Evolutionary conservation across 2,888 invertebrate species (phyloP).

Genomic region (Crepidodera aurea): DNA sequence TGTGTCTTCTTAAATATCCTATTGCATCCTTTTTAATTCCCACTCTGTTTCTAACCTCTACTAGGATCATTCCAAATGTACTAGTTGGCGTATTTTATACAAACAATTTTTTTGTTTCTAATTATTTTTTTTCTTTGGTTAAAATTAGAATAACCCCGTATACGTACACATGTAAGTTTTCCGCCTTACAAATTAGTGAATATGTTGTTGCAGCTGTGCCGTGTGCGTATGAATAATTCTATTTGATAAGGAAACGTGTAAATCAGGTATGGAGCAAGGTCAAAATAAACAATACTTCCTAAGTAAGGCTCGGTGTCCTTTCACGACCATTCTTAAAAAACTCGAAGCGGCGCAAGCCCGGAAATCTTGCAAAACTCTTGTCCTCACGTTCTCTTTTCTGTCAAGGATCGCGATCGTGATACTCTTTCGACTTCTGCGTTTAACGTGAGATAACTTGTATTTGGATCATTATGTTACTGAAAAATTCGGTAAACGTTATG

Average conservation of each 20-base stretch:
- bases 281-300: conserved; percentile 53
- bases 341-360: conserved; percentile 52
- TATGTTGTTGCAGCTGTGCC: neutral
- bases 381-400: conserved; percentile 53
- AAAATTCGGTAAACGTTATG: conserved; percentile 16
- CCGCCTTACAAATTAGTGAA: neutral
- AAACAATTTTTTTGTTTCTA: no score
- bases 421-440: conserved; percentile 28
- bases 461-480: conserved; percentile 14
- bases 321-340: conserved; percentile 44
- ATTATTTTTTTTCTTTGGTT: no score
- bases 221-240: conserved; percentile 22
- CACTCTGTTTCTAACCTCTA: no score
- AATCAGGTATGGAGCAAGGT: conserved; percentile 48
- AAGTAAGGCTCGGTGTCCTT: conserved; percentile 55
- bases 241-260: conserved; percentile 29
- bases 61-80: no score
- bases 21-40: no score
- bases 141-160: neutral
- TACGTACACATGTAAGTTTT: neutral
- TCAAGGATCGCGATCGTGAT: conserved; percentile 52
- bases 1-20: no score
- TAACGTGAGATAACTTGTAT: conserved; percentile 18
- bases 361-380: conserved; percentile 48
- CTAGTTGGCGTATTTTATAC: no score